Evolutionary conservation across 2,888 invertebrate genomes (phyloP), one percentile per base, ranked within the genome.

Genomic region (Miltochrista miniata): DNA sequence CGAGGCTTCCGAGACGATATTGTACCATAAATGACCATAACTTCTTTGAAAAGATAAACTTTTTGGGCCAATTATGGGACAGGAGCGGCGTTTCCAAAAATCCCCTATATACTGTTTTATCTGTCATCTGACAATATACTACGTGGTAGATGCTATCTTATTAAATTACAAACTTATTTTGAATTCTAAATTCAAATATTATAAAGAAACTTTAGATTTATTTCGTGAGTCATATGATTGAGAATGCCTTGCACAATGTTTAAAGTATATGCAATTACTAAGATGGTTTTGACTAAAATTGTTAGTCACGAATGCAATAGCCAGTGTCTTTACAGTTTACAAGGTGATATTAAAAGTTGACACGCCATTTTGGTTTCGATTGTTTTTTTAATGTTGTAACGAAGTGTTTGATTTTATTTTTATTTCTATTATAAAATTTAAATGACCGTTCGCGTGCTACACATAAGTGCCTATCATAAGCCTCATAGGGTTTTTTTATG

Each of bases 11-110:
- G 77, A 74, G 73, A 76, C 76, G 55, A 74, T 77, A 76, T 72
- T 65, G 70, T 70, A 70, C 76, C 79, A 76, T 73, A 85, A 89
- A 87, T 81, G 85, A 81, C 85, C 85, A 84, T 81, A 80, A 80
- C 66, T 90, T 90, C 90, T 79, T 72, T 81, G 90, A 89, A 90
- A 70, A 87, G 85, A 87, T 90, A 87, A 89, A 83, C 68, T 79
- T 79, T 66, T 81, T 76, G 61, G 70, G 68, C 87, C 90, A 89
- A 88, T 90, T 90, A 89, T 81, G 81, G 83, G 61, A 64, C 77
- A 67, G 70, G 68, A 79, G 85, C 86, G 85, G 87, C 71, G 79
- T 86, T 88, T 88, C 87, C 88, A 85, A 88, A 89, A 89, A 89
- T 85, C 79, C 72, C 71, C 79, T 79, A 82, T 80, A 78, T 69